Evolutionary conservation across 2,888 invertebrate species (phyloP).

Genomic region (Drosophila kanekoi): DNA sequence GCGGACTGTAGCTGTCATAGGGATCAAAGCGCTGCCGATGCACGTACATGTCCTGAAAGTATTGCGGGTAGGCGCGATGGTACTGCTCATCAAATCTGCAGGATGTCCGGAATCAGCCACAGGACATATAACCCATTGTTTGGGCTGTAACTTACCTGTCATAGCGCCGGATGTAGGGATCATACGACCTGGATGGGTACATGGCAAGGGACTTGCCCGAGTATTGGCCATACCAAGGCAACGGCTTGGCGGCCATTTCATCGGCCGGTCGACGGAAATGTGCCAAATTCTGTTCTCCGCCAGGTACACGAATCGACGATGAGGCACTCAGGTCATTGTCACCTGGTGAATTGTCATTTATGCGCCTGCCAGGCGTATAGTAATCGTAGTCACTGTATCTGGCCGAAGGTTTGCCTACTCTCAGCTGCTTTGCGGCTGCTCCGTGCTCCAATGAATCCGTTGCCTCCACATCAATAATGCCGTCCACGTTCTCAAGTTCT

Average conservation of each 20-base stretch:
- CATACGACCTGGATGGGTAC: constrained; percentile 84
- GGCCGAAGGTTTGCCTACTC: constrained; percentile 61
- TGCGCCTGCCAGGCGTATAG: constrained; percentile 71
- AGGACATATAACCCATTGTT: not conserved
- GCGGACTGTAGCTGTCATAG: constrained; percentile 84
- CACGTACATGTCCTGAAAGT: constrained; percentile 83
- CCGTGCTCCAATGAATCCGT: constrained; percentile 50
- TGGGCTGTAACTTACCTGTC: constrained; percentile 76
- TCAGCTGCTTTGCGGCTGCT: constrained; percentile 49
- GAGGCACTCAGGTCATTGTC: constrained; percentile 54
- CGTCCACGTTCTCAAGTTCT: constrained; percentile 51
- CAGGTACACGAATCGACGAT: constrained; percentile 36
- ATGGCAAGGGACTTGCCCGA: constrained; percentile 59
- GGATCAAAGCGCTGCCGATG: constrained; percentile 84
- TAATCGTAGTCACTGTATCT: constrained; percentile 87
- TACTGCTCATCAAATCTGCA: constrained; percentile 83
- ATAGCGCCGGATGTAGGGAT: constrained; percentile 83
- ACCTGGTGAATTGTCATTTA: constrained; percentile 83
- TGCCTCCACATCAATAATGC: constrained; percentile 61
- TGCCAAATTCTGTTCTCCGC: constrained; percentile 9
- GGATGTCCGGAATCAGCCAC: constrained; percentile 7
- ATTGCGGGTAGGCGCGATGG: constrained; percentile 82
- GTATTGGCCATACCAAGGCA: constrained; percentile 65
- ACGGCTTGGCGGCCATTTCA: constrained; percentile 46
- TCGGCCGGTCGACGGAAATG: constrained; percentile 33